A percentile compares a stretch with the other conserved stretches of the same genome.
phyloP scores from a whole-genome alignment of 2,888 invertebrate species.

The Pilophorus perplexus region DNA sequence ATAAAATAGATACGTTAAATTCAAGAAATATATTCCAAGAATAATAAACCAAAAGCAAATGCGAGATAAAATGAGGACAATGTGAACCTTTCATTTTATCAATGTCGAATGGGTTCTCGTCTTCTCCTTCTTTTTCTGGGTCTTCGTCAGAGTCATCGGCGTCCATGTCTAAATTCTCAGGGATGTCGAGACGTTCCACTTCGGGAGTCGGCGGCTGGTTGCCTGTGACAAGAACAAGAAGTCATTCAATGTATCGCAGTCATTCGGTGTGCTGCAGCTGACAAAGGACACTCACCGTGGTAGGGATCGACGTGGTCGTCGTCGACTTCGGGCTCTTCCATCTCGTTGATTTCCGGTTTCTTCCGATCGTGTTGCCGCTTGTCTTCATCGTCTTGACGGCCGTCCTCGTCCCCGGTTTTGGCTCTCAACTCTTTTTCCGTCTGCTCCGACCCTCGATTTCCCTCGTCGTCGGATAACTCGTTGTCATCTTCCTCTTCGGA shows the following conservation, averaged over 20 bases:
- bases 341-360: conserved; percentile 74
- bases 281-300: conserved; percentile 67
- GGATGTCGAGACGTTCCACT: conserved; percentile 83
- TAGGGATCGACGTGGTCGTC: conserved; percentile 81
- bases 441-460: conserved; percentile 60
- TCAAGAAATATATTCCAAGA: not conserved
- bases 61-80: not conserved
- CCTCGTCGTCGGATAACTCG: conserved; percentile 53
- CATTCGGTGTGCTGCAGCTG: too few relatives aligned
- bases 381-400: conserved; percentile 57
- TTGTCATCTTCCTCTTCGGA: conserved; percentile 73
- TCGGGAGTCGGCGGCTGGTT: conserved; percentile 69
- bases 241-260: too few relatives aligned
- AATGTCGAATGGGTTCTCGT: conserved; percentile 82
- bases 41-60: not conserved
- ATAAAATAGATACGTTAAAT: not conserved
- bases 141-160: conserved; percentile 60
- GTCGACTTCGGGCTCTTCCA: conserved; percentile 74
- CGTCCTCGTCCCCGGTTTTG: conserved; percentile 60
- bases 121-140: conserved; percentile 59
- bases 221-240: too few relatives aligned
- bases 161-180: conserved; percentile 64
- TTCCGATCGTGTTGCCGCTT: conserved; percentile 59
- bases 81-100: conserved; percentile 68
- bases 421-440: conserved; percentile 73